phyloP scores from a whole-genome alignment of 2,113 vertebrate genomes.

The Anguilla japonica region DNA sequence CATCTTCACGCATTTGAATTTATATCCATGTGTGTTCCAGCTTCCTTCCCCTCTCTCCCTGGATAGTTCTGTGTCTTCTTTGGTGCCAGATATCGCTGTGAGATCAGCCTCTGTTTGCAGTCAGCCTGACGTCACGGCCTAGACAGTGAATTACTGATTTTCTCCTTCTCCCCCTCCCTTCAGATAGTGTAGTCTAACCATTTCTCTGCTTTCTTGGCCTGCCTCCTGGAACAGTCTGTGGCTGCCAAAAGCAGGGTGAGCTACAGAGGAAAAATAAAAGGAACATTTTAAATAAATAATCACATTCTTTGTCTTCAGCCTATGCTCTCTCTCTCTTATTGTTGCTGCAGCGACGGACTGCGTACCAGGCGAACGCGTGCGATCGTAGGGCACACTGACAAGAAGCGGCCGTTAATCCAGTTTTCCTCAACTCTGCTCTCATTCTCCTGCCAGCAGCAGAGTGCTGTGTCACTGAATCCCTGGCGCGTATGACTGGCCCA shows the following conservation, averaged over 20 bases:
- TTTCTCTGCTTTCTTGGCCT: conserved; percentile 42
- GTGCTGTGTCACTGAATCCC: neutral
- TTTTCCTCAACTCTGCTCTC: neutral
- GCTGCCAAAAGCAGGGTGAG: conserved; percentile 32
- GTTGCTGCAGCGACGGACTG: conserved; percentile 16
- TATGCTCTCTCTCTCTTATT: neutral
- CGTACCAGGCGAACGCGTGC: neutral
- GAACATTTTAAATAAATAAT: conserved; percentile 33
- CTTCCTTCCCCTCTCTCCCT: conserved; percentile 9
- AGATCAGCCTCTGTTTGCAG: conserved; percentile 24
- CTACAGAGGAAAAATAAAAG: conserved; percentile 23
- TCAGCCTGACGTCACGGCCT: conserved; percentile 9
- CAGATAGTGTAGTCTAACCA: conserved; percentile 31
- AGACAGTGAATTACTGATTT: conserved; percentile 7
- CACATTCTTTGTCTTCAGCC: neutral
- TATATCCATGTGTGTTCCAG: conserved; percentile 37
- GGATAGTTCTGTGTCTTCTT: conserved; percentile 10
- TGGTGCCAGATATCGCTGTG: conserved; percentile 19
- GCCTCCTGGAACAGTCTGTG: conserved; percentile 29
- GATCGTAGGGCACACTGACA: conserved; percentile 29
- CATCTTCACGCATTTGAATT: neutral
- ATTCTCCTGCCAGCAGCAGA: neutral
- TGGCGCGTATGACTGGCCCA: neutral
- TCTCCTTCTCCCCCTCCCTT: conserved; percentile 9
- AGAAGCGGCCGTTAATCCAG: conserved; percentile 45